Conservation (phyloP, 2,797 vertebrate genomes). For the Schizothorax lantsangensis region DNA sequence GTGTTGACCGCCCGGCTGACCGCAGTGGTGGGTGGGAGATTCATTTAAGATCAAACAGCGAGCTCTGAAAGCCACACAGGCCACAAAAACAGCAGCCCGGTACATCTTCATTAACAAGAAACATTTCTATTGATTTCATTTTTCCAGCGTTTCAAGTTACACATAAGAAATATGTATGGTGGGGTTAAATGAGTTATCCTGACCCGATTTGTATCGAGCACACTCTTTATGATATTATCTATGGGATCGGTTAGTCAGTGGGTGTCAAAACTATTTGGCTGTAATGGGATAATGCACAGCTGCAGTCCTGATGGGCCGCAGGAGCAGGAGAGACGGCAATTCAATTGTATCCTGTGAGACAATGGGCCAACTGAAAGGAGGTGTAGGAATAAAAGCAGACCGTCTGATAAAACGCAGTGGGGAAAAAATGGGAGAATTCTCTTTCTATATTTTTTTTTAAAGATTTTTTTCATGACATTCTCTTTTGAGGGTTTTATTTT, state of each 20-base stretch:
- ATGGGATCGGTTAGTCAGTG: constrained; percentile 86
- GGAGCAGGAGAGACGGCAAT: constrained; percentile 53
- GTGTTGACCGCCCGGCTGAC: constrained; percentile 68
- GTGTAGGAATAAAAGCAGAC: constrained; percentile 36
- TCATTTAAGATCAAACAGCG: constrained; percentile 77
- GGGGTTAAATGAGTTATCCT: constrained; percentile 92
- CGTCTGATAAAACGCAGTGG: constrained; percentile 15
- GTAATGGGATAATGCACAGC: constrained; percentile 88
- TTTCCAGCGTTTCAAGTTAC: constrained; percentile 90
- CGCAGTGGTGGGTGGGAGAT: constrained; percentile 74
- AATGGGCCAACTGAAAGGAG: constrained; percentile 46
- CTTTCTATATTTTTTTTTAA: background rate
- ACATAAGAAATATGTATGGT: constrained; percentile 91
- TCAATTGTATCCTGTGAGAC: constrained; percentile 57
- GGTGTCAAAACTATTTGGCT: constrained; percentile 91
- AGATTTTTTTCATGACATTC: background rate
- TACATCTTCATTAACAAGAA: constrained; percentile 99
- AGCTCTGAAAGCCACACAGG: constrained; percentile 81
- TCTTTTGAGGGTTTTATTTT: background rate
- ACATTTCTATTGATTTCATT: constrained; percentile 97
- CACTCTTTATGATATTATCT: constrained; percentile 91
- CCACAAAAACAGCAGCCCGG: constrained; percentile 81
- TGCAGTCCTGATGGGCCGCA: constrained; percentile 61
- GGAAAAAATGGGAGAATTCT: background rate
- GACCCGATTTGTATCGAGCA: constrained; percentile 95